Percentiles rank a stretch among this genome's conserved stretches.
These are phyloP conservation scores for Butorides virescens DNA, from an alignment of 2,113 vertebrate genomes.

Conservation along the genomic window DNA sequence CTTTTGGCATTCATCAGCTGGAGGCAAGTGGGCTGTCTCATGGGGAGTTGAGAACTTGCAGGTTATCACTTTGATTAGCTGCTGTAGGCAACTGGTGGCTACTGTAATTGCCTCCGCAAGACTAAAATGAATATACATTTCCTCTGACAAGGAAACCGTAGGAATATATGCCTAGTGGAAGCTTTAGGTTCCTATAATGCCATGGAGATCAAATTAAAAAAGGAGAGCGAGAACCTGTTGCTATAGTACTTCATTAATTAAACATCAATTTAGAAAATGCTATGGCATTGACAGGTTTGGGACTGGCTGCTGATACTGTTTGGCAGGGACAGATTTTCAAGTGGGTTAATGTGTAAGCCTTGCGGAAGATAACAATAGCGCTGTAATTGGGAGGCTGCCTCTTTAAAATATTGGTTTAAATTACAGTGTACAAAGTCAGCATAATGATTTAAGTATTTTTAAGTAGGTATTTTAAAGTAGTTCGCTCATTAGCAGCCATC, in stretches of 20 bases:
- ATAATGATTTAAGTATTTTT: constrained; percentile 8
- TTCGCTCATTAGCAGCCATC: neutral
- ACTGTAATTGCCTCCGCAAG: constrained; percentile 16
- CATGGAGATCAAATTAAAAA: constrained; percentile 58
- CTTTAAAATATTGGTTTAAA: constrained; percentile 25
- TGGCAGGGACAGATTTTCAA: neutral
- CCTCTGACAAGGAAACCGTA: constrained; percentile 13
- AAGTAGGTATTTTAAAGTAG: neutral
- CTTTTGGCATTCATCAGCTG: constrained; percentile 23
- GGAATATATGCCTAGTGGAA: constrained; percentile 31
- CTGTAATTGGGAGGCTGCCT: neutral
- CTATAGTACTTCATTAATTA: constrained; percentile 46
- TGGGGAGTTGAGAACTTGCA: constrained; percentile 33
- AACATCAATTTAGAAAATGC: constrained; percentile 39
- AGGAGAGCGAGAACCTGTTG: constrained; percentile 18
- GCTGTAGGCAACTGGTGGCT: constrained; percentile 48
- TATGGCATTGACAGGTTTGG: neutral
- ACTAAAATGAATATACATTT: constrained; percentile 54
- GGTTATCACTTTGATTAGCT: constrained; percentile 55
- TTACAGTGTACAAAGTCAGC: neutral
- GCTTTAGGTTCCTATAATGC: constrained; percentile 23
- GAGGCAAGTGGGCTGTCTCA: constrained; percentile 9
- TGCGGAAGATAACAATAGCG: neutral
- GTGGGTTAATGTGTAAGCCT: neutral
- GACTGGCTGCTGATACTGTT: neutral